Evolutionary conservation across 2,888 invertebrate genomes (phyloP).

Genomic region (Prosopocoilus inquinatus): DNA sequence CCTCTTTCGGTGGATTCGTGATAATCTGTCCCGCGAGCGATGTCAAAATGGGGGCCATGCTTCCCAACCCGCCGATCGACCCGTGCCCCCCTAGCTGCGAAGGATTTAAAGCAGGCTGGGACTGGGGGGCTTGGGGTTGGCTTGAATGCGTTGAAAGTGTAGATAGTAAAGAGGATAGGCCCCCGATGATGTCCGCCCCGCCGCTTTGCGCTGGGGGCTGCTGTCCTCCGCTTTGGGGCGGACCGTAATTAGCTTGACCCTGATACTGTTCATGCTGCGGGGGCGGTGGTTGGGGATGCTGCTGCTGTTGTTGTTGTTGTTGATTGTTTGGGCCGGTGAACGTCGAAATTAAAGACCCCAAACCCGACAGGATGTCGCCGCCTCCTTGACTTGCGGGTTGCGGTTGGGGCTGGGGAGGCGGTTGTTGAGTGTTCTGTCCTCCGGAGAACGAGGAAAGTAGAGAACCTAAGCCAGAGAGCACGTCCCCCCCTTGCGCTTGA

Average conservation of each 20-base stretch:
- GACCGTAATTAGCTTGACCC: not conserved
- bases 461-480: conserved; percentile 9
- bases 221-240: not conserved
- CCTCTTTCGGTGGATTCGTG: conserved; percentile 29
- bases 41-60: conserved; percentile 42
- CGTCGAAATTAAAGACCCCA: conserved; percentile 15
- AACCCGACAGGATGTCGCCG: conserved; percentile 9
- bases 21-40: conserved; percentile 41
- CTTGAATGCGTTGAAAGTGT: conserved; percentile 12
- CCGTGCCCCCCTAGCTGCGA: conserved; percentile 32
- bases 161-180: conserved; percentile 15
- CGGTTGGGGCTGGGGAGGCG: not conserved
- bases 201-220: not conserved
- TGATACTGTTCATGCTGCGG: conserved; percentile 2
- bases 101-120: conserved; percentile 17
- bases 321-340: conserved; percentile 7
- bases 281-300: conserved; percentile 2
- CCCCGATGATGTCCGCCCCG: conserved; percentile 9
- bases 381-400: not conserved
- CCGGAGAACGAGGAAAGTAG: conserved; percentile 6
- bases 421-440: conserved; percentile 1
- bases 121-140: conserved; percentile 12
- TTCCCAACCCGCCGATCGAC: conserved; percentile 44
- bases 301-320: conserved; percentile 14
- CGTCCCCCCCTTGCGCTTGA: conserved; percentile 2